Evolutionary conservation across 2,797 vertebrate species (phyloP).

Genomic region (Schizopygopsis pylzovi): DNA sequence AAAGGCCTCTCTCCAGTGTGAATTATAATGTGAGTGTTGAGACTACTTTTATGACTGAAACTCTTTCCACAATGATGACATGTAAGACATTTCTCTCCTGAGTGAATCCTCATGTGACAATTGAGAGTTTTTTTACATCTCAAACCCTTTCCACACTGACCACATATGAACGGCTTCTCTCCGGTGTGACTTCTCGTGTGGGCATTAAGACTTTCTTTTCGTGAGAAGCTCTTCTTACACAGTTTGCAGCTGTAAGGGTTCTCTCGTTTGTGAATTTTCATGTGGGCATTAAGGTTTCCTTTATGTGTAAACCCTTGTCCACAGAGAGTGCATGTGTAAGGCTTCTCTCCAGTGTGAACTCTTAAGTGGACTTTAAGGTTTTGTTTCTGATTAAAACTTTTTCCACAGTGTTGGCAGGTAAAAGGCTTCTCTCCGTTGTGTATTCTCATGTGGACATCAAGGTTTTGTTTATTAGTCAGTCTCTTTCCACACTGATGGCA

Average conservation of each 20-base stretch:
- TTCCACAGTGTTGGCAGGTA: not conserved
- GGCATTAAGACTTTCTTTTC: not conserved
- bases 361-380: not conserved
- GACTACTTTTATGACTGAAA: not conserved
- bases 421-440: not conserved
- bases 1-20: not conserved
- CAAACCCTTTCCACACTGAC: not conserved
- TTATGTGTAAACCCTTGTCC: not conserved
- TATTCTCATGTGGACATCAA: not conserved
- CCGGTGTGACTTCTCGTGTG: not conserved
- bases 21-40: not conserved
- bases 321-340: not conserved
- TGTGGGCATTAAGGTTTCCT: slow-evolving; percentile 2
- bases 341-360: not conserved
- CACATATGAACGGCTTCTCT: not conserved
- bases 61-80: not conserved
- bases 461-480: not conserved
- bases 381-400: not conserved
- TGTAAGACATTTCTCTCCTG: not conserved
- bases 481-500: not conserved
- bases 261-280: not conserved
- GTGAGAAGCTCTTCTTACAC: not conserved
- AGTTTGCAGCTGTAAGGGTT: not conserved
- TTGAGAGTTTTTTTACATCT: not conserved
- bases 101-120: not conserved